Percentiles rank a stretch among this genome's conserved stretches.
Conservation (phyloP, 2,113 vertebrate species). For the Notothenia coriiceps region DNA sequence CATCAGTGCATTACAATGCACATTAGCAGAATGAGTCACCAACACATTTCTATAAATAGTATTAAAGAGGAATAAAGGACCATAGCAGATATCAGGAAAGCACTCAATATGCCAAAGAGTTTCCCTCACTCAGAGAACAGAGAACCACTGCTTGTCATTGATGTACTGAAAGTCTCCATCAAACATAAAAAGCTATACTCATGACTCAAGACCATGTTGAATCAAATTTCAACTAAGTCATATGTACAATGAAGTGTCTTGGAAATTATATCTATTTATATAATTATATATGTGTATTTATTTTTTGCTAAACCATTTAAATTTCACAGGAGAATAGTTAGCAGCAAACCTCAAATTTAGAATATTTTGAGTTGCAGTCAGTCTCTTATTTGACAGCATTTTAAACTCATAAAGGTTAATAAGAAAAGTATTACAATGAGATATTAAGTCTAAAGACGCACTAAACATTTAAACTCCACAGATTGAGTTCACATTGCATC, state of each 20-base stretch:
- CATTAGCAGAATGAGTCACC: slow-evolving; percentile 48
- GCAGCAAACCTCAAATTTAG: neutral
- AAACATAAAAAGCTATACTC: slow-evolving; percentile 20
- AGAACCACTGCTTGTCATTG: neutral
- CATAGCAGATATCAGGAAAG: slow-evolving; percentile 8
- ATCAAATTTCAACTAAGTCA: neutral
- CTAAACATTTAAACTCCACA: slow-evolving; percentile 2
- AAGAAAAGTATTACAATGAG: neutral
- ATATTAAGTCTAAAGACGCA: neutral
- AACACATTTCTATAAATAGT: slow-evolving; percentile 22
- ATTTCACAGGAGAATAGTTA: neutral
- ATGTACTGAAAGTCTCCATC: slow-evolving; percentile 1
- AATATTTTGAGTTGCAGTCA: neutral
- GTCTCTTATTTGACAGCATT: slow-evolving; percentile 1
- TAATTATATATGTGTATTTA: too few relatives aligned
- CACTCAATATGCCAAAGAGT: slow-evolving; percentile 23
- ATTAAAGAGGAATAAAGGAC: slow-evolving; percentile 16
- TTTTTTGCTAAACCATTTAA: neutral
- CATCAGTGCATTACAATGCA: slow-evolving; percentile 24
- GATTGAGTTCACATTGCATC: slow-evolving; percentile 13
- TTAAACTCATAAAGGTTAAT: neutral
- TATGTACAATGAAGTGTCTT: too few relatives aligned
- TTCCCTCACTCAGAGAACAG: neutral
- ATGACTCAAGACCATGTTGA: slow-evolving; percentile 20
- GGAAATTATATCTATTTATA: too few relatives aligned